Conservation (phyloP, 2,797 vertebrate species). For the Hydrophis major region DNA sequence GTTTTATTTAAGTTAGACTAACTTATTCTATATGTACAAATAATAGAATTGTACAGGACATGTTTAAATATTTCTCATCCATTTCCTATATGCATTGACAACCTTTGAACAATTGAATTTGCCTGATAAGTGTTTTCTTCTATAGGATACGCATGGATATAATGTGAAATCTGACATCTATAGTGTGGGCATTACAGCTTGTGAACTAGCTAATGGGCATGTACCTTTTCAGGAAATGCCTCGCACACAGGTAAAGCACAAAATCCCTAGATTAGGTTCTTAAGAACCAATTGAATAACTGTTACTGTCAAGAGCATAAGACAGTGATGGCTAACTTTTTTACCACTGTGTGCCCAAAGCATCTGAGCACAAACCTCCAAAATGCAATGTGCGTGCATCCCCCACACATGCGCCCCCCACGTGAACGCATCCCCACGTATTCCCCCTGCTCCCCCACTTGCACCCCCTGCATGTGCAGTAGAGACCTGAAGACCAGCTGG, state of each 20-base stretch:
- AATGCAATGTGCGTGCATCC: too few relatives aligned
- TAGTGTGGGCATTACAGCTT: slow-evolving; percentile 93
- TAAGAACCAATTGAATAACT: not conserved
- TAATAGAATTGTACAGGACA: not conserved
- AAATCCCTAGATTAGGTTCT: not conserved
- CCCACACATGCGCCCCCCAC: too few relatives aligned
- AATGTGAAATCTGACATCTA: slow-evolving; percentile 98
- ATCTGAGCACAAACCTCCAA: too few relatives aligned
- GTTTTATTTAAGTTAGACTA: not conserved
- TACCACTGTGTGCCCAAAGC: too few relatives aligned
- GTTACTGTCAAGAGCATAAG: not conserved
- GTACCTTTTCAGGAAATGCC: slow-evolving; percentile 96
- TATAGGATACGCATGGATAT: slow-evolving; percentile 93
- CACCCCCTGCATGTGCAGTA: too few relatives aligned
- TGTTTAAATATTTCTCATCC: not conserved
- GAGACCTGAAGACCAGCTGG: too few relatives aligned
- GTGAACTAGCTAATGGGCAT: slow-evolving; percentile 92
- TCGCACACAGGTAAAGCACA: slow-evolving; percentile 85
- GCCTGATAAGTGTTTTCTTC: slow-evolving; percentile 37
- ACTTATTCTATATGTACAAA: not conserved
- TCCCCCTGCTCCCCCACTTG: too few relatives aligned
- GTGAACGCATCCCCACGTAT: too few relatives aligned
- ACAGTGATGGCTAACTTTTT: too few relatives aligned
- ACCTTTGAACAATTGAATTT: not conserved
- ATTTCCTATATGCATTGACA: not conserved